Evolutionary conservation across 2,797 vertebrate species (phyloP).

Genomic region (Merluccius polli): DNA sequence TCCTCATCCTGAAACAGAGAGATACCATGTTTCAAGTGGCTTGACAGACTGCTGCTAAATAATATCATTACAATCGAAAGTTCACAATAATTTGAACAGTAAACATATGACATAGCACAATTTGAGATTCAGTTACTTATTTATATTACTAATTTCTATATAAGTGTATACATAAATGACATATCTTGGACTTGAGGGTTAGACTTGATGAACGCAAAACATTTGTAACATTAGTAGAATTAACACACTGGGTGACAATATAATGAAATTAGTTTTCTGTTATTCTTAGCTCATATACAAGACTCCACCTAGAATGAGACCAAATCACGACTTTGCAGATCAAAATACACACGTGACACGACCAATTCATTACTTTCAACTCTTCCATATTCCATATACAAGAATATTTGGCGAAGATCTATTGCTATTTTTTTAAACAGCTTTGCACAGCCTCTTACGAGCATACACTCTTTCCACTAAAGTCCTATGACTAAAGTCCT

Average conservation of each 20-base stretch:
- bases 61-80: no score
- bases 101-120: no score
- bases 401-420: neutral
- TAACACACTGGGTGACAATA: neutral
- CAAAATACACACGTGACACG: neutral
- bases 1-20: conserved; percentile 85
- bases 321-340: no score
- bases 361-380: neutral
- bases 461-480: neutral
- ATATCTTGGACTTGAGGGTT: no score
- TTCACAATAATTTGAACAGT: no score
- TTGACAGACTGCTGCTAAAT: no score
- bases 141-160: no score
- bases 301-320: neutral
- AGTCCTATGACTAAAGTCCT: neutral
- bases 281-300: neutral
- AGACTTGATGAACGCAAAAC: neutral
- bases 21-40: no score
- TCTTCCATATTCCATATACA: neutral
- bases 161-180: no score
- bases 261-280: neutral
- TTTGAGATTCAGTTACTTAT: no score
- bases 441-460: neutral
- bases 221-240: neutral
- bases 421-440: neutral